A percentile compares a stretch with the other conserved stretches of the same genome.
Conservation (phyloP, 2,797 vertebrate species). For the Gallinago nigripennis region DNA sequence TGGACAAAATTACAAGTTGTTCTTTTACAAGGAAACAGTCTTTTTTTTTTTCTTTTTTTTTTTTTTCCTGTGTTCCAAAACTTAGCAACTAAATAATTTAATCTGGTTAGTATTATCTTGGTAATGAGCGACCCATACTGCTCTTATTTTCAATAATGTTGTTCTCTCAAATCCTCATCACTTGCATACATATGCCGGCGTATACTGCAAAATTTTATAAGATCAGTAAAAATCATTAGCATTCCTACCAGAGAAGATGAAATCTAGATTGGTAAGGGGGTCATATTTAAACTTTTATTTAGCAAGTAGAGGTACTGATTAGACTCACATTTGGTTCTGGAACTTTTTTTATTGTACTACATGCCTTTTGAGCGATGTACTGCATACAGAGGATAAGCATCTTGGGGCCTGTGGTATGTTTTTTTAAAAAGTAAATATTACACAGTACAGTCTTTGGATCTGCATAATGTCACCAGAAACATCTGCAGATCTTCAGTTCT, state of each 20-base stretch:
- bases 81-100: not conserved
- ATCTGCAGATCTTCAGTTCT: conserved; percentile 14
- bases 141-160: not conserved
- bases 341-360: not conserved
- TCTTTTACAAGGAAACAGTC: not conserved
- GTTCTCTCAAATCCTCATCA: not conserved
- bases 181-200: fast-evolving
- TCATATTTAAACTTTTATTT: not conserved
- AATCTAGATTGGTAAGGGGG: not conserved
- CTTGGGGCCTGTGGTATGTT: not conserved
- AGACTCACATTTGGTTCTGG: not conserved
- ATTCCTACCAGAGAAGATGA: not conserved
- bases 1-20: not conserved
- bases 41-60: too few relatives aligned
- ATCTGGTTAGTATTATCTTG: not conserved
- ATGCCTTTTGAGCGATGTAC: not conserved
- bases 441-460: not conserved
- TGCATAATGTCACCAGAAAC: not conserved
- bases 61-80: not conserved
- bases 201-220: not conserved
- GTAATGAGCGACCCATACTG: not conserved
- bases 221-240: not conserved
- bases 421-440: not conserved
- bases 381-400: not conserved
- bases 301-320: not conserved